Conservation (phyloP, 2,888 invertebrate genomes). For the Ashinkailepas kermadecensis region DNA sequence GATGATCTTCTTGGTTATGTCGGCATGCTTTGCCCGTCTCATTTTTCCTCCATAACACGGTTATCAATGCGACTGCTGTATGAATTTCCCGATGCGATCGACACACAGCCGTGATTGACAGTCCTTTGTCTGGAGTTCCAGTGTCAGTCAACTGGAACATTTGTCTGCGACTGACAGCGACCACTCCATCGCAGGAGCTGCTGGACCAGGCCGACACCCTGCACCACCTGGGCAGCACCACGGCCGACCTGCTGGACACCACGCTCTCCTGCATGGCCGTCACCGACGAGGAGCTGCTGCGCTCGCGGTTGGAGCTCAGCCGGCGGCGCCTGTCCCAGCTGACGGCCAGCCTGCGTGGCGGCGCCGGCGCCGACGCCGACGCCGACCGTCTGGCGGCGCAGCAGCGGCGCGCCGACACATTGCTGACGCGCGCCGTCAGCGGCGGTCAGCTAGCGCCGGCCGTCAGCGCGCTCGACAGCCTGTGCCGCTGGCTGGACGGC, state of each 20-base stretch:
- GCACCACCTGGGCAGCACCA: not conserved
- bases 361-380: slow-evolving; percentile 63
- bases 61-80: no score
- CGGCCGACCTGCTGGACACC: slow-evolving; percentile 73
- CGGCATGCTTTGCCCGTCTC: no score
- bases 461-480: slow-evolving; percentile 70
- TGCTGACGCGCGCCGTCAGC: slow-evolving; percentile 74
- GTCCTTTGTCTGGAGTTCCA: no score
- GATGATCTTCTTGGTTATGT: no score
- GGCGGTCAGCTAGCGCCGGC: slow-evolving; percentile 81
- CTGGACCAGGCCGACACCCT: not conserved
- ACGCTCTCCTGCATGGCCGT: slow-evolving; percentile 45
- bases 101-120: no score
- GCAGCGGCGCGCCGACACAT: slow-evolving; percentile 59
- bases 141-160: no score
- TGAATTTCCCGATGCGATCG: no score
- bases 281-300: slow-evolving; percentile 73
- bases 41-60: no score
- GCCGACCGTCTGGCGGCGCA: slow-evolving; percentile 62
- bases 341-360: not conserved
- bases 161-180: no score
- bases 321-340: slow-evolving; percentile 48
- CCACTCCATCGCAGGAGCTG: not conserved
- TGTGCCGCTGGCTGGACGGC: slow-evolving; percentile 78
- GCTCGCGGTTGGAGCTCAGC: slow-evolving; percentile 63